Evolutionary conservation across 2,113 vertebrate species (phyloP).

Genomic region (Neogale vison): DNA sequence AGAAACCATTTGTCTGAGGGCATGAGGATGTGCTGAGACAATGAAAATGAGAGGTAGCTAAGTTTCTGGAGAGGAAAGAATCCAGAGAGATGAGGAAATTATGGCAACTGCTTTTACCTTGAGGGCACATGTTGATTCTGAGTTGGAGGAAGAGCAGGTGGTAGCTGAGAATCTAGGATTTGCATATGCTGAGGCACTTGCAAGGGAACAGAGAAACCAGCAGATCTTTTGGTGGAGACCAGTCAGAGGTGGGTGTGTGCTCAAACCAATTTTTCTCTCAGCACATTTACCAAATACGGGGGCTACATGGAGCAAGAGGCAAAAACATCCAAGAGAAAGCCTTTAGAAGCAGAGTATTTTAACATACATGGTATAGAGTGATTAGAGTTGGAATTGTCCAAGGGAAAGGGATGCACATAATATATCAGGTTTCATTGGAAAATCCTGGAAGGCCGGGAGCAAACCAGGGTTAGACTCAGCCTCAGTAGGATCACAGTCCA

Average conservation of each 20-base stretch:
- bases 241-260: background rate
- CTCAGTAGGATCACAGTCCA: background rate
- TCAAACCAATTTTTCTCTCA: background rate
- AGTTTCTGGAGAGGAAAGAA: background rate
- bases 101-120: background rate
- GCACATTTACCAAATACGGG: background rate
- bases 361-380: background rate
- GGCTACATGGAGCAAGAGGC: background rate
- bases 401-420: background rate
- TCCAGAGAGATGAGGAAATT: background rate
- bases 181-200: background rate
- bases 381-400: background rate
- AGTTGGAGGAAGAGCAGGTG: background rate
- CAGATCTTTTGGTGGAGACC: background rate
- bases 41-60: background rate
- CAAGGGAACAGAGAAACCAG: background rate
- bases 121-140: background rate
- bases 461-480: background rate
- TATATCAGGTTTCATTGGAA: background rate
- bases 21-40: background rate
- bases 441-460: background rate
- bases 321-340: conserved; percentile 3
- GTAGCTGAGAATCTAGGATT: conserved; percentile 11
- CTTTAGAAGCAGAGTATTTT: background rate
- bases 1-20: background rate